These are phyloP conservation scores for Clarias magur DNA, from an alignment of 2,113 vertebrate species.

Conservation along the genomic window DNA sequence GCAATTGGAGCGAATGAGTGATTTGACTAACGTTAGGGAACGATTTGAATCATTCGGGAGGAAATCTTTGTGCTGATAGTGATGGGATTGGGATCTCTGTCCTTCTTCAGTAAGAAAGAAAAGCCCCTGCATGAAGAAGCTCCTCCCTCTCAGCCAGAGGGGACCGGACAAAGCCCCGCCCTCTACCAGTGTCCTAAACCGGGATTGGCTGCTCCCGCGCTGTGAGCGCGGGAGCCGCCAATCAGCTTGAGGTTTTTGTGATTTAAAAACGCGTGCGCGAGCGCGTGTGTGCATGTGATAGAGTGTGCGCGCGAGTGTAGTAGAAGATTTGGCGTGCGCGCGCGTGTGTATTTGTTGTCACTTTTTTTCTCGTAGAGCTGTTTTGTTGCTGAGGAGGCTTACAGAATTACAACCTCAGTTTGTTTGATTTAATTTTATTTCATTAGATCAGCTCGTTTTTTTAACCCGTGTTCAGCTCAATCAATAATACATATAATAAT, in stretches of 20 bases:
- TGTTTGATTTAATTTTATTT: background rate
- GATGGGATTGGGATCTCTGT: constrained; percentile 67
- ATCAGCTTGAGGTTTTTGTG: constrained; percentile 61
- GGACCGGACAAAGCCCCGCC: constrained; percentile 58
- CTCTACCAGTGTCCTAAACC: constrained; percentile 69
- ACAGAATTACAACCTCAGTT: background rate
- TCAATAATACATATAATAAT: background rate
- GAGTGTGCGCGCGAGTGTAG: background rate
- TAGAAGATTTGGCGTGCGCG: background rate
- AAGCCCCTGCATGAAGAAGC: constrained; percentile 53
- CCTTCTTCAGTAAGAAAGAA: constrained; percentile 56
- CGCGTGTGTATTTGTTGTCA: background rate
- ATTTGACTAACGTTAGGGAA: constrained; percentile 55
- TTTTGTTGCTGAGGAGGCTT: background rate
- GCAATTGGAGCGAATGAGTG: background rate
- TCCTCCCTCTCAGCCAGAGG: constrained; percentile 48
- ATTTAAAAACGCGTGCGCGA: constrained; percentile 61
- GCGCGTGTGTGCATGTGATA: background rate
- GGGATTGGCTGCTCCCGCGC: constrained; percentile 60
- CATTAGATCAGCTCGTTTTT: background rate
- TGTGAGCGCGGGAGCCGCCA: constrained; percentile 52
- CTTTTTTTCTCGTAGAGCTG: background rate
- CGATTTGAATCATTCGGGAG: constrained; percentile 59
- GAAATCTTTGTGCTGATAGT: constrained; percentile 62
- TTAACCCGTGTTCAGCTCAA: background rate